Evolutionary conservation across 2,797 vertebrate genomes (phyloP).

Genomic region (Rhynchonycteris naso): DNA sequence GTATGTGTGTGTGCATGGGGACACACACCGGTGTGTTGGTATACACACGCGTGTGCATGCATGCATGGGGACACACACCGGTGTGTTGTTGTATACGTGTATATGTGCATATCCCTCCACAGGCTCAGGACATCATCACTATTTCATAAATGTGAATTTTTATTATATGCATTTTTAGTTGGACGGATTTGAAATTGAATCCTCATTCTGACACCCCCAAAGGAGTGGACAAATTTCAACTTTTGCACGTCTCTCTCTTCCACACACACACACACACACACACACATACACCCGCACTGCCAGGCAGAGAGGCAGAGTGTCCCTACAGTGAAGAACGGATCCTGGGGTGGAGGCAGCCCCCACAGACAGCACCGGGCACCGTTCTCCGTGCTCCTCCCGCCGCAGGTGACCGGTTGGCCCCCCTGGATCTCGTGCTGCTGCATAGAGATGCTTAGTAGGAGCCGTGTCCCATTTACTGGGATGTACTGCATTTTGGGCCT

Average conservation of each 20-base stretch:
- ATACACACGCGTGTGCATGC: no score
- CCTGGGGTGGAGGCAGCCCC: no score
- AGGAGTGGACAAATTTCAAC: background rate
- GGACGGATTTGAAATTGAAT: background rate
- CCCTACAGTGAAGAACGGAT: no score
- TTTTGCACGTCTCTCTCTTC: background rate
- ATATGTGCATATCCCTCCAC: background rate
- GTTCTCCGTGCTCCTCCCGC: no score
- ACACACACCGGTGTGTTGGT: no score
- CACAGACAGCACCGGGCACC: no score
- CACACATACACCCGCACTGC: no score
- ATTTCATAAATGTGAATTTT: background rate
- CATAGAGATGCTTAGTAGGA: background rate
- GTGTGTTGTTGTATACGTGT: background rate
- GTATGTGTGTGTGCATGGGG: no score
- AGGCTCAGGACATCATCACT: background rate
- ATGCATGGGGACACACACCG: no score
- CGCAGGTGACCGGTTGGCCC: no score
- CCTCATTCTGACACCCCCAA: background rate
- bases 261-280: no score
- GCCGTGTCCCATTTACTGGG: background rate
- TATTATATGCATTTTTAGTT: background rate
- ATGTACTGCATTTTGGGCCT: background rate
- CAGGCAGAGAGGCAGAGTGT: no score
- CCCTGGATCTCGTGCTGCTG: background rate